Percentiles rank a stretch among this genome's conserved stretches.
phyloP scores from a whole-genome alignment of 2,888 invertebrate genomes.

The Pristionchus exspectatus region DNA sequence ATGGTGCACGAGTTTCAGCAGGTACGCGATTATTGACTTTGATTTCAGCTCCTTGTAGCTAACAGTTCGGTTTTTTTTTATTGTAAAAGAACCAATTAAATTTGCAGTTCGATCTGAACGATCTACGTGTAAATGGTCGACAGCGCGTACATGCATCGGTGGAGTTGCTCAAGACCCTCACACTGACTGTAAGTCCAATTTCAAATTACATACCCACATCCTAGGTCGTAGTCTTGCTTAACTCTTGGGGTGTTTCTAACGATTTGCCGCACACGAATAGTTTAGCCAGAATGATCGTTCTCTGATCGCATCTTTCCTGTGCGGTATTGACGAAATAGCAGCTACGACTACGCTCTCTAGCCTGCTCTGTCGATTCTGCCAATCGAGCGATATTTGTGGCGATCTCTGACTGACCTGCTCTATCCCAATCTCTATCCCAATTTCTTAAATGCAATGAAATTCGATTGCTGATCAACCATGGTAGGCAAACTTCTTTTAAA shows the following conservation, averaged over 20 bases:
- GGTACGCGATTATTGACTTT: neutral
- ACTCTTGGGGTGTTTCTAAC: no score
- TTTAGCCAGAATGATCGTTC: neutral
- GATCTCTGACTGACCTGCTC: neutral
- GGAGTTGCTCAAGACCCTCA: slow-evolving; percentile 29
- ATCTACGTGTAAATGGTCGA: slow-evolving; percentile 21
- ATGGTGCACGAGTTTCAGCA: slow-evolving; percentile 17
- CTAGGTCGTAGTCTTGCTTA: no score
- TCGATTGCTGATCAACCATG: neutral
- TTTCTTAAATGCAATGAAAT: neutral
- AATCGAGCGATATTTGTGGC: neutral
- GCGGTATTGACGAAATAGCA: neutral
- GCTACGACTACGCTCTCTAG: neutral
- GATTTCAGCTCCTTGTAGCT: no score
- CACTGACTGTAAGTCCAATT: neutral
- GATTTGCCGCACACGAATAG: no score
- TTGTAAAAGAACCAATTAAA: neutral
- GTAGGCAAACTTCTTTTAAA: neutral
- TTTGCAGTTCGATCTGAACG: slow-evolving; percentile 51
- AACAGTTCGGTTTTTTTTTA: neutral
- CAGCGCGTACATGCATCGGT: slow-evolving; percentile 46
- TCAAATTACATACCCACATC: neutral
- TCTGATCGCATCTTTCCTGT: no score
- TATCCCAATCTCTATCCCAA: no score
- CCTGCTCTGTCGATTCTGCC: neutral